Conservation (phyloP, 2,888 invertebrate species). For the Portevinia maculata region DNA sequence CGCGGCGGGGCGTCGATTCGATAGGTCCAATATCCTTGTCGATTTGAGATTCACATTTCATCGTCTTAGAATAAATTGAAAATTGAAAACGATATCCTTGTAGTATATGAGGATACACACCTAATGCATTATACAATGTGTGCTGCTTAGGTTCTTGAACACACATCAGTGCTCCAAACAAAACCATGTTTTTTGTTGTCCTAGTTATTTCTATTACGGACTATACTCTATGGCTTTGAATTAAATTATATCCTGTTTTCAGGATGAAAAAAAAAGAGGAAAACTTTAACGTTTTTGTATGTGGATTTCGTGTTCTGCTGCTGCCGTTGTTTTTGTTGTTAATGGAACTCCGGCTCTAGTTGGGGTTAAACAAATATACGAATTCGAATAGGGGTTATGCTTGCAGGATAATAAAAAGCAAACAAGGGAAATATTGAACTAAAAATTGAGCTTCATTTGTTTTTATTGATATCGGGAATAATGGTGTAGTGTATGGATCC, state of each 20-base stretch:
- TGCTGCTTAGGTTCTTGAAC: constrained; percentile 27
- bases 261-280: constrained; percentile 42
- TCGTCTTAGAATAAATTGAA: constrained; percentile 74
- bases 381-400: constrained; percentile 8
- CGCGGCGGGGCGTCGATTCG: not conserved
- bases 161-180: constrained; percentile 20
- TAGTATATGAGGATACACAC: constrained; percentile 47
- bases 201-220: constrained; percentile 53
- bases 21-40: constrained; percentile 65
- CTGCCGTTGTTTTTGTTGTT: constrained; percentile 49
- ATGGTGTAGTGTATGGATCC: constrained; percentile 31
- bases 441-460: constrained; percentile 74
- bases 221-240: constrained; percentile 66
- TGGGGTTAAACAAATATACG: not conserved
- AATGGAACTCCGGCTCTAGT: not conserved
- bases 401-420: constrained; percentile 68
- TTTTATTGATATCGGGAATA: constrained; percentile 66
- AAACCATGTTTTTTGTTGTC: constrained; percentile 48
- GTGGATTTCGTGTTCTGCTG: constrained; percentile 55
- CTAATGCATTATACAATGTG: constrained; percentile 43
- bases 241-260: constrained; percentile 72
- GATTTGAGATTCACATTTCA: constrained; percentile 72
- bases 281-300: constrained; percentile 58
- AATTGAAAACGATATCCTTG: constrained; percentile 74
- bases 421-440: constrained; percentile 73